Percentiles rank a stretch among this genome's conserved stretches.
These are phyloP conservation scores for Scylla paramamosain DNA, from an alignment of 1,140 invertebrate species.

Conservation along the genomic window DNA sequence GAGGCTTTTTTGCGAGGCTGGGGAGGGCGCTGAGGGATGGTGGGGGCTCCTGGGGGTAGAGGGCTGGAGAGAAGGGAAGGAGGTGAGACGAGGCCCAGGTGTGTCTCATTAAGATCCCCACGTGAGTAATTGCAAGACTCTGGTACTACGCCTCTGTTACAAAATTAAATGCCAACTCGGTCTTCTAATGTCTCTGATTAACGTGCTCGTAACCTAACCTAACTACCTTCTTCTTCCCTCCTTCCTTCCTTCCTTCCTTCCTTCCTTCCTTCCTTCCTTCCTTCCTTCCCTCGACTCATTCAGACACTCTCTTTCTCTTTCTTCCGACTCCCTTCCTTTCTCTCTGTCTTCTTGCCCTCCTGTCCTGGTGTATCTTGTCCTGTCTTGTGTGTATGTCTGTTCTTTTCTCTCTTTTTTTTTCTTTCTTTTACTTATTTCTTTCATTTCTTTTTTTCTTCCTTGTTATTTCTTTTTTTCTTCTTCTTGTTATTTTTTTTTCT, in stretches of 20 bases:
- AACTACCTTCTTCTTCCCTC: neutral
- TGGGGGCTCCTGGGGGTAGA: neutral
- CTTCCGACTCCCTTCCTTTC: neutral
- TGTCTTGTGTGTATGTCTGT: neutral
- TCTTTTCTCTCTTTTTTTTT: too few relatives aligned
- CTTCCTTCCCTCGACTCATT: neutral
- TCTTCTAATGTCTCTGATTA: conserved; percentile 59
- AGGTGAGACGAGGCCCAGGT: neutral
- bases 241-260: neutral
- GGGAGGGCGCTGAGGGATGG: too few relatives aligned
- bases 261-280: neutral
- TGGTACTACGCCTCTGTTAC: conserved; percentile 49
- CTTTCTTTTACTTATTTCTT: too few relatives aligned
- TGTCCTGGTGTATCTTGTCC: neutral
- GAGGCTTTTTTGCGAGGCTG: too few relatives aligned
- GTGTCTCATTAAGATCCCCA: conserved; percentile 61
- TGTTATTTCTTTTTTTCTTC: too few relatives aligned
- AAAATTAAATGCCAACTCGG: conserved; percentile 61
- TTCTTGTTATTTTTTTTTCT: neutral
- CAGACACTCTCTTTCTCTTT: neutral
- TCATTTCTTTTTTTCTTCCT: too few relatives aligned
- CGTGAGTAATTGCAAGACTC: conserved; percentile 52
- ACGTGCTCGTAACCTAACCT: neutral
- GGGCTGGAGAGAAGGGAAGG: neutral
- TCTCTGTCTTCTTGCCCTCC: neutral